Evolutionary conservation across 2,888 invertebrate genomes (phyloP), one percentile per base, ranked within the genome.

Genomic region (Pantelozetes paolii): DNA sequence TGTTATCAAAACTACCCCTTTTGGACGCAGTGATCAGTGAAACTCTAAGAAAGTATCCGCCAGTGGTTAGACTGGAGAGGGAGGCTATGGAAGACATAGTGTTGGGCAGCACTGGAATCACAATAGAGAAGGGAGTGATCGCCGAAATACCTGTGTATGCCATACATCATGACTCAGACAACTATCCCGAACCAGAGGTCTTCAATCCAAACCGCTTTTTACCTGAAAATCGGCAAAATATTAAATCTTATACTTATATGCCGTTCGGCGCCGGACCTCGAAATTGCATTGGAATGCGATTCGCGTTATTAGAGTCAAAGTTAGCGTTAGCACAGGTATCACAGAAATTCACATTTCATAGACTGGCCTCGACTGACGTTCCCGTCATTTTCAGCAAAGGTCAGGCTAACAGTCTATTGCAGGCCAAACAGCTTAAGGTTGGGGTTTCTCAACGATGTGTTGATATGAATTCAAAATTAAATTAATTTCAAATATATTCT

Each of bases 1-100:
- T 20, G 2, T 5, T 64, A n/a, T 36, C 64, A 23, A 15, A 30
- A n/a, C 42, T 74, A 9, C 30, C 26, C 1, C 54, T 18, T 20
- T 40, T 71, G 57, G 67, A 74, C 28, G 71, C 74, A 26, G 23
- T 74, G 8, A 18, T 74, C 20, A 28, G 23, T 1, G 74, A 74
- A 59, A 71, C 74, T 0, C 54, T 74, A 2, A 71, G 74, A 11
- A 18, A 23, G 11, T 23, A 57, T 23, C 74, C 74, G 0, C 59
- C 74, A n/a, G 5, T 71, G 2, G 32, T 40, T 6, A 8, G 62
- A 30, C 45, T 42, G 9, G 11, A 36, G 8, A 11, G 62, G n/a
- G 42, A 62, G 18, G 69, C 48, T n/a, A 9, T 67, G 18, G 36
- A 28, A 9, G 70, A 59, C 28, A n/a, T 50, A 70, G 2, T 28